Percentiles rank a stretch among this genome's conserved stretches.
Conservation (phyloP, 2,888 invertebrate species). For the Cryptosula pallasiana region DNA sequence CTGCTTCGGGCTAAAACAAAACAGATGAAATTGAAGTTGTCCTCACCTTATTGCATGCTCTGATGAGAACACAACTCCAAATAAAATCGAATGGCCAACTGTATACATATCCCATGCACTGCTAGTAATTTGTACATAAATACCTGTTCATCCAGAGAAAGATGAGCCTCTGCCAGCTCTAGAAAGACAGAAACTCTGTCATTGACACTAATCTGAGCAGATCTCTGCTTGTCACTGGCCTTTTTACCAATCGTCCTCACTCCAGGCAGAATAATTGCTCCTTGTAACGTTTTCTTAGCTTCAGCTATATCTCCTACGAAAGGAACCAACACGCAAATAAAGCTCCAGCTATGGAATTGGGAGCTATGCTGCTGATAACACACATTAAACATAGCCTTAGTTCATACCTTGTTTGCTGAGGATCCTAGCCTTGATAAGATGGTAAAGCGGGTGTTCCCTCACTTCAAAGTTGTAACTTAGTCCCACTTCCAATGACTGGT, state of each 20-base stretch:
- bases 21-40: too few relatives aligned
- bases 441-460: slow-evolving; percentile 82
- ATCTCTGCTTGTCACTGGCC: slow-evolving; percentile 28
- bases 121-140: too few relatives aligned
- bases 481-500: slow-evolving; percentile 80
- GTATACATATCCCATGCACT: too few relatives aligned
- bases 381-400: background rate
- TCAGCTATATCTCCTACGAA: slow-evolving; percentile 35
- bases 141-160: slow-evolving; percentile 63
- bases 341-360: background rate
- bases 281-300: slow-evolving; percentile 66
- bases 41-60: too few relatives aligned
- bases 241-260: slow-evolving; percentile 49
- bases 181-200: slow-evolving; percentile 82
- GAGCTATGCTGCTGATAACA: background rate
- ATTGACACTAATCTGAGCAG: slow-evolving; percentile 39
- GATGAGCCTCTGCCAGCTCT: slow-evolving; percentile 75
- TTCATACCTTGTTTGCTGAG: slow-evolving; percentile 65
- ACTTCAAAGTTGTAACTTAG: slow-evolving; percentile 87
- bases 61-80: too few relatives aligned
- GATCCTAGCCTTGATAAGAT: slow-evolving; percentile 77
- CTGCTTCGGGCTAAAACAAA: slow-evolving; percentile 71
- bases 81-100: too few relatives aligned
- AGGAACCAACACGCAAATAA: background rate
- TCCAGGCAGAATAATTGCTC: slow-evolving; percentile 67